Evolutionary conservation across 2,888 invertebrate species (phyloP).

Genomic region (Latrodectus hesperus): DNA sequence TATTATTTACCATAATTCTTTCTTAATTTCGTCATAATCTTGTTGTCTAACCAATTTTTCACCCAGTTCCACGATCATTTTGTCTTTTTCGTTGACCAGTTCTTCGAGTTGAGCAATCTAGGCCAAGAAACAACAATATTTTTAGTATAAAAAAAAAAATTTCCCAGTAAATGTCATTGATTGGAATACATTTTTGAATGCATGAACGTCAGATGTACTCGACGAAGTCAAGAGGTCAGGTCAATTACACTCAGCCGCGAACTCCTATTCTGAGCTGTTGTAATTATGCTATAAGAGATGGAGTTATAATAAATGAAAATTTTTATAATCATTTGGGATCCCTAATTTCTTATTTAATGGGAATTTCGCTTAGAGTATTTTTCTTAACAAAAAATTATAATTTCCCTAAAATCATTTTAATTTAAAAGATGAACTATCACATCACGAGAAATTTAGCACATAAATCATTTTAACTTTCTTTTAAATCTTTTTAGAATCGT

Average conservation of each 20-base stretch:
- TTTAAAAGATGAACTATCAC: no score
- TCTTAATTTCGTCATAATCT: constrained; percentile 94
- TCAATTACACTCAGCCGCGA: background rate
- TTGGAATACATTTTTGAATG: background rate
- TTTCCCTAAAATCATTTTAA: no score
- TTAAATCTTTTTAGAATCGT: no score
- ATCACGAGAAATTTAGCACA: no score
- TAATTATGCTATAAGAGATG: no score
- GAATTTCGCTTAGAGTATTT: no score
- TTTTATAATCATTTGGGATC: no score
- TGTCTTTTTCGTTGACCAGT: constrained; percentile 89
- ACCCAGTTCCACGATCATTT: constrained; percentile 89
- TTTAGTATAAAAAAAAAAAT: constrained; percentile 11
- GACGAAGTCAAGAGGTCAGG: background rate
- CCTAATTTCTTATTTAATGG: no score
- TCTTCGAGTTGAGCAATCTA: constrained; percentile 89
- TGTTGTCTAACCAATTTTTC: constrained; percentile 88
- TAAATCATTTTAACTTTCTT: no score
- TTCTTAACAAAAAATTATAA: no score
- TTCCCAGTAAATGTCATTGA: background rate
- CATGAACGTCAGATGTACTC: background rate
- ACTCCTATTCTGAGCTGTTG: no score
- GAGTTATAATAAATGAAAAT: no score
- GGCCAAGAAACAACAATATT: constrained; percentile 45
- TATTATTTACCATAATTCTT: constrained; percentile 81